Percentiles rank a stretch among this genome's conserved stretches.
Conservation (phyloP, 2,888 invertebrate species). For the Tenthredo mesomela region DNA sequence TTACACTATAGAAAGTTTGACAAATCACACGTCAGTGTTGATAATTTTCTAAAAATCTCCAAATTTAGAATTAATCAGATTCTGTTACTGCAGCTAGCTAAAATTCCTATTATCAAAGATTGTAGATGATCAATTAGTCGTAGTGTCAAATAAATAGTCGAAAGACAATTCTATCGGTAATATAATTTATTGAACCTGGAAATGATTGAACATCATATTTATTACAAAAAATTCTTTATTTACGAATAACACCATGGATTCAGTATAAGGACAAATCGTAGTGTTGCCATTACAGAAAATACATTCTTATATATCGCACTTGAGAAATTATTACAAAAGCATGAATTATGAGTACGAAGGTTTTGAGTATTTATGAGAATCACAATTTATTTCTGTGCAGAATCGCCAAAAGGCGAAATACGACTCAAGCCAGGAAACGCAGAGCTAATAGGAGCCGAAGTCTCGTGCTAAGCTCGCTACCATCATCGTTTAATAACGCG, state of each 20-base stretch:
- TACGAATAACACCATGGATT: not conserved
- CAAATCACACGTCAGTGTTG: not conserved
- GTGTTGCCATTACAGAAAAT: not conserved
- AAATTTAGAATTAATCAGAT: not conserved
- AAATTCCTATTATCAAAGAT: not conserved
- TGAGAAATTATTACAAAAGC: not conserved
- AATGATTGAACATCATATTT: not conserved
- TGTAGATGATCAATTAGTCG: not conserved
- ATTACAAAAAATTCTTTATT: not conserved
- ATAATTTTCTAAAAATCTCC: not conserved
- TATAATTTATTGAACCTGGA: conserved; percentile 22
- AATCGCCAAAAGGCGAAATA: not conserved
- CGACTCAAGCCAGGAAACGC: conserved; percentile 67
- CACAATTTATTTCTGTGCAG: not conserved
- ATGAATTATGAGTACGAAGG: not conserved
- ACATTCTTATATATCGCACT: not conserved
- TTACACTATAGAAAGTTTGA: not conserved
- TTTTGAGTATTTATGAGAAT: not conserved
- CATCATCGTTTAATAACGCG: conserved; percentile 80
- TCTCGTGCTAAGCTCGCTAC: conserved; percentile 81
- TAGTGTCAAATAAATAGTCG: not conserved
- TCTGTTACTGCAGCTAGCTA: not conserved
- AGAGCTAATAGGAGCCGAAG: conserved; percentile 82
- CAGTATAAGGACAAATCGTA: not conserved
- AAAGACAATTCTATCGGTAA: not conserved